A percentile compares a stretch with the other conserved stretches of the same genome.
Evolutionary conservation across 2,113 vertebrate species (phyloP).

Genomic region (Hirundichthys speculiger): DNA sequence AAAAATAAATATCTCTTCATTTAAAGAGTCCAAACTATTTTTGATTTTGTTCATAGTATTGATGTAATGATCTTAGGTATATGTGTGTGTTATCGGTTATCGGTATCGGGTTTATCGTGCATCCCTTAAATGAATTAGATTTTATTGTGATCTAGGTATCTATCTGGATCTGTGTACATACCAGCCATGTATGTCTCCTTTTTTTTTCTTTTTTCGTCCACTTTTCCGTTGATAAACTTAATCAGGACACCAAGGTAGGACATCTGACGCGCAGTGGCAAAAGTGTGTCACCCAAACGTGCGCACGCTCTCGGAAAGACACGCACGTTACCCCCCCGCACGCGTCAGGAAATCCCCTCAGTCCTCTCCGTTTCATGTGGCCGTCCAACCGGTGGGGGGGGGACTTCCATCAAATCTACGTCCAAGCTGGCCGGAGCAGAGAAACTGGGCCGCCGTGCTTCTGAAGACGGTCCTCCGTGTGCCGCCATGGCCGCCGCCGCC

Average conservation of each 20-base stretch:
- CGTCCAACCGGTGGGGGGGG: conserved; percentile 13
- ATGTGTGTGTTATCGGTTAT: too few species aligned
- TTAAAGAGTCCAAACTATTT: too few species aligned
- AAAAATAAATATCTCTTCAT: too few species aligned
- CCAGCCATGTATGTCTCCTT: too few species aligned
- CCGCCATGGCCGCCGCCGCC: conserved; percentile 45
- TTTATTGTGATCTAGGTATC: too few species aligned
- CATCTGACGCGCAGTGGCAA: conserved; percentile 41
- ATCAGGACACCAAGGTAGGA: conserved; percentile 71
- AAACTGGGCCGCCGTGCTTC: conserved; percentile 59
- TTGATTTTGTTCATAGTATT: too few species aligned
- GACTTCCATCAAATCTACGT: conserved; percentile 43
- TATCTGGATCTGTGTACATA: not conserved
- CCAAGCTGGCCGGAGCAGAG: conserved; percentile 44
- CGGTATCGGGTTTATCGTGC: too few species aligned
- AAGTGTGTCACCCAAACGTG: conserved; percentile 55
- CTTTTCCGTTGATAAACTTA: conserved; percentile 64
- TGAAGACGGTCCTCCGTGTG: conserved; percentile 49
- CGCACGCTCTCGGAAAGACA: conserved; percentile 7
- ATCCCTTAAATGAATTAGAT: too few species aligned
- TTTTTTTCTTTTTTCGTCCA: conserved; percentile 22
- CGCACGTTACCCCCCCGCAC: conserved; percentile 16
- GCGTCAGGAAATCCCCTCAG: conserved; percentile 63
- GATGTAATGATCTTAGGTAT: too few species aligned
- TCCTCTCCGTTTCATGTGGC: conserved; percentile 35